phyloP scores from a whole-genome alignment of 2,797 vertebrate species.

The Podarcis siculus region DNA sequence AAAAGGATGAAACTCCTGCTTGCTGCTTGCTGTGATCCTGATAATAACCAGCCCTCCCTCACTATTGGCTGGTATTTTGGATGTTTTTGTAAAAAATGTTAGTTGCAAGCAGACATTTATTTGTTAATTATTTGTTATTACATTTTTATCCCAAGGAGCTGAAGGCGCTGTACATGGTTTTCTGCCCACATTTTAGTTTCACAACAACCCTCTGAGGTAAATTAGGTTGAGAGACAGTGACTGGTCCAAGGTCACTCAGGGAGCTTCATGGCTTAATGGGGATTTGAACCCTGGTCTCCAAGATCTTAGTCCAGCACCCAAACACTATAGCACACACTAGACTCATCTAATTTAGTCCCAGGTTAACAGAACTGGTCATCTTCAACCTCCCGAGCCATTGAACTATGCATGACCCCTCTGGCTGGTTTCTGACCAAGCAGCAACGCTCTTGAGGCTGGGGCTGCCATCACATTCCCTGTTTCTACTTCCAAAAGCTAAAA shows the following conservation, averaged over 20 bases:
- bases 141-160: too few relatives aligned
- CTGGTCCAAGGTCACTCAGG: too few relatives aligned
- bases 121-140: neutral
- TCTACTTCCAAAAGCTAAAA: neutral
- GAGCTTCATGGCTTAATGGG: too few relatives aligned
- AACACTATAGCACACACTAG: too few relatives aligned
- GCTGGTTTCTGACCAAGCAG: neutral
- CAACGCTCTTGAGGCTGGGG: neutral
- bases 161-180: too few relatives aligned
- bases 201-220: too few relatives aligned
- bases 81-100: neutral
- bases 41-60: neutral
- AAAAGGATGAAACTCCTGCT: neutral
- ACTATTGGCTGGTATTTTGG: neutral
- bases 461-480: neutral
- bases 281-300: too few relatives aligned
- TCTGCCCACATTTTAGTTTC: too few relatives aligned
- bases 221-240: too few relatives aligned
- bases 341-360: neutral
- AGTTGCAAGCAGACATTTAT: neutral
- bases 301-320: too few relatives aligned
- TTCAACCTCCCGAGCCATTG: neutral
- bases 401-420: neutral
- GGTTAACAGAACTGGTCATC: neutral
- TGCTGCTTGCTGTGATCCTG: neutral